A percentile compares a stretch with the other conserved stretches of the same genome.
Evolutionary conservation across 2,888 invertebrate species (phyloP).

Genomic region (Bombylius major): DNA sequence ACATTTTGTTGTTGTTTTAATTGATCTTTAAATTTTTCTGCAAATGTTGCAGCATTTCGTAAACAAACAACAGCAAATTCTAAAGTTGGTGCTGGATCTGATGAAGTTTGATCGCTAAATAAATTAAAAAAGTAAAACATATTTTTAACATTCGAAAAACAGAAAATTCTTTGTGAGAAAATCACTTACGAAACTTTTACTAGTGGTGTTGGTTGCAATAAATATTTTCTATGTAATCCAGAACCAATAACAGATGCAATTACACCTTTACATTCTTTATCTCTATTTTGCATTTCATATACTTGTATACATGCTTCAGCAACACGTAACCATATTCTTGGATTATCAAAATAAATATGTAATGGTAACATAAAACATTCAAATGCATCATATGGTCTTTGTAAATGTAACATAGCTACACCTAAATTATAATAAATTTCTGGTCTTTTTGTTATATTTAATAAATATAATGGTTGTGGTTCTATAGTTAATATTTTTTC

Average conservation of each 20-base stretch:
- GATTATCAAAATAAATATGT: constrained; percentile 74
- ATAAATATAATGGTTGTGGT: constrained; percentile 25
- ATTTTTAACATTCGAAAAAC: neutral
- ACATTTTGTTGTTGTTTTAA: neutral
- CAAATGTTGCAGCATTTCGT: constrained; percentile 64
- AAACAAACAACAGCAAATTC: constrained; percentile 85
- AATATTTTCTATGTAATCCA: constrained; percentile 19
- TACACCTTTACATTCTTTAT: constrained; percentile 5
- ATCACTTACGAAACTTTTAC: constrained; percentile 22
- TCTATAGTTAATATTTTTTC: constrained; percentile 23
- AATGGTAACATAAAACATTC: constrained; percentile 80
- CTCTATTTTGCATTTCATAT: constrained; percentile 29
- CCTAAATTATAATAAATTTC: constrained; percentile 37
- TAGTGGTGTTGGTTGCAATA: constrained; percentile 19
- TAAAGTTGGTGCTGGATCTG: constrained; percentile 74
- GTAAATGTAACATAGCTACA: constrained; percentile 67
- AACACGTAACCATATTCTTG: constrained; percentile 80
- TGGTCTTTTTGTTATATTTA: constrained; percentile 28
- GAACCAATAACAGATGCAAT: constrained; percentile 20
- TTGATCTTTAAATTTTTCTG: constrained; percentile 28
- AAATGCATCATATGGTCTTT: constrained; percentile 73
- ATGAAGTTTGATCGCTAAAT: constrained; percentile 41
- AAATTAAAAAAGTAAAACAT: neutral
- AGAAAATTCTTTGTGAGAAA: too few species aligned
- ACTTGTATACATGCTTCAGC: constrained; percentile 81